phyloP scores from a whole-genome alignment of 2,113 vertebrate species.

The Accipiter cooperii region DNA sequence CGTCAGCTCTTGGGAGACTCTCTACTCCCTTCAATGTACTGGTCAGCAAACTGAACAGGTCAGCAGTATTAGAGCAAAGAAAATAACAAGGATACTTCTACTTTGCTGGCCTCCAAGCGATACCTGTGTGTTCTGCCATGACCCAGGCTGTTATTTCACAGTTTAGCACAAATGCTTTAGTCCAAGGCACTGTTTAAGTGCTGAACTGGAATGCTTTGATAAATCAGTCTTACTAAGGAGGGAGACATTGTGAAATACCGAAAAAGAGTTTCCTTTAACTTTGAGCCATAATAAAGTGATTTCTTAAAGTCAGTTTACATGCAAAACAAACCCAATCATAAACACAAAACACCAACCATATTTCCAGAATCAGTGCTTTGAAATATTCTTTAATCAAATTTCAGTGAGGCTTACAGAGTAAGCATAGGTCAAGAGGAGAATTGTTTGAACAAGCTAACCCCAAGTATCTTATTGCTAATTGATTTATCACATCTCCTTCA shows the following conservation, averaged over 20 bases:
- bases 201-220: not conserved
- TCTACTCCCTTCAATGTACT: not conserved
- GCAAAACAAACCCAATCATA: not conserved
- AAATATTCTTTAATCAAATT: not conserved
- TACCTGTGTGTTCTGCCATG: not conserved
- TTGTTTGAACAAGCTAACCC: slow-evolving; percentile 9
- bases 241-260: not conserved
- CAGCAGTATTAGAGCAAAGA: not conserved
- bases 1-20: not conserved
- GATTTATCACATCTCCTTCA: slow-evolving; percentile 22
- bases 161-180: not conserved
- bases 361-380: not conserved
- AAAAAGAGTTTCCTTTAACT: not conserved
- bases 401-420: not conserved
- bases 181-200: not conserved
- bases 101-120: not conserved
- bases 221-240: not conserved
- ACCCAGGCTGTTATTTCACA: not conserved
- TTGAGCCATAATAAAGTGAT: not conserved
- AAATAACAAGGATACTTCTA: not conserved
- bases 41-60: not conserved
- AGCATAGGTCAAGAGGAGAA: not conserved
- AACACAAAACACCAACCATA: not conserved
- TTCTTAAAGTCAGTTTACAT: not conserved
- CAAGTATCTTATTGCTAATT: slow-evolving; percentile 11